Conservation (phyloP, 2,797 vertebrate genomes). For the Propithecus perrieri region DNA sequence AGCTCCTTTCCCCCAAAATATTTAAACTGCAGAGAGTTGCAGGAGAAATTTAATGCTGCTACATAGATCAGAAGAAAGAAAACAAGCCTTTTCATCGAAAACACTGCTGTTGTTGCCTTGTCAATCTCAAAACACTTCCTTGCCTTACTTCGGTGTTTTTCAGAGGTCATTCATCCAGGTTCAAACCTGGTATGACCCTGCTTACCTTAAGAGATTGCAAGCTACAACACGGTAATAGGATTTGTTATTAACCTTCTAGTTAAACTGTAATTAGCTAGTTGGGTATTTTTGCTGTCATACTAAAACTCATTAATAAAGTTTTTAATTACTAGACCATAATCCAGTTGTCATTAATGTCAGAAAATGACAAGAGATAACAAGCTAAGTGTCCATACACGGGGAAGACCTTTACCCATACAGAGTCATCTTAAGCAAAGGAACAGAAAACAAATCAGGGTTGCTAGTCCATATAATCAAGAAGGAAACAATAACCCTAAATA, state of each 20-base stretch:
- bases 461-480: neutral
- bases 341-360: conserved; percentile 10
- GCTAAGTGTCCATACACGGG: neutral
- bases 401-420: neutral
- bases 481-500: neutral
- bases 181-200: conserved; percentile 46
- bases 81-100: neutral
- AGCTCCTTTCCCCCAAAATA: neutral
- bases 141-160: neutral
- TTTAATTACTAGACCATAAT: conserved; percentile 59
- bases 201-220: conserved; percentile 37
- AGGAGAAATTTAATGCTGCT: neutral
- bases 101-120: neutral
- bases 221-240: conserved; percentile 50
- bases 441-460: neutral
- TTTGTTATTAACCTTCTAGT: conserved; percentile 64
- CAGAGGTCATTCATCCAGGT: conserved; percentile 12
- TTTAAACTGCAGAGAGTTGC: neutral
- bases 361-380: conserved; percentile 6
- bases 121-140: neutral
- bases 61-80: neutral
- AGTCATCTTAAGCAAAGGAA: neutral
- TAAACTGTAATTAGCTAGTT: conserved; percentile 60
- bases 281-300: conserved; percentile 18
- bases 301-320: conserved; percentile 49